Evolutionary conservation across 2,113 vertebrate species (phyloP), one percentile per base, ranked within the genome.

Genomic region (Saguinus midas): DNA sequence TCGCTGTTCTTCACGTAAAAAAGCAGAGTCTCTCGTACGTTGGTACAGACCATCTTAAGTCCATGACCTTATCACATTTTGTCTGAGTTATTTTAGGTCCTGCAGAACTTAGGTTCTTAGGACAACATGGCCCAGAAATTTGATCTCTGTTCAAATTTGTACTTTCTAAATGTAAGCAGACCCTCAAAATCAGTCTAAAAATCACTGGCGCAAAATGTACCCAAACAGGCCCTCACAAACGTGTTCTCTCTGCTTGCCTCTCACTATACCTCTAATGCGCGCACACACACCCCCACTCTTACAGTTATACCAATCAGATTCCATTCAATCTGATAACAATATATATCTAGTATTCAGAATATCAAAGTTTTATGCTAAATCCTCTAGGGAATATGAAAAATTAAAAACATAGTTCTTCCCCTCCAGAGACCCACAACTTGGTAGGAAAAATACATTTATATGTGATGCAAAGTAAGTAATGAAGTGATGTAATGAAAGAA

Each of bases 161-260:
- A 96, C 75, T 90, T 94, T 96, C 57, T 95, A 81, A 96, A 95
- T 85, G 50, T 97, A 96, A 97, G 81, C 57, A 97, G 80, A 90
- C 35, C 61, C 95, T 97, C 89, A 91, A 88, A 96, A 87, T 50
- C 91, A 86, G 55, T 79, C 86, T 96, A 91, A 95, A 97, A 96
- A 37, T 87, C 79, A 90, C 21, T 92, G 95, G 83, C 72, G 95
- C 94, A 97, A 96, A 88, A 76, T 64, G 37, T 90, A 81, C 35
- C 50, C 50, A 94, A 86, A 96, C 13, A 94, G 70, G 25, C 43
- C 40, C 48, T 82, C 66, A 83, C 12, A 40, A 70, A 52, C 52
- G 37, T 72, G 10, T 58, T 70, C 52, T 92, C 8, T 92, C 23
- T 20, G 11, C 20, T 10, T 37, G 16, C 85, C 4, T 80, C 17